Evolutionary conservation across 2,113 vertebrate species (phyloP).

Genomic region (Australoheros scitulus): DNA sequence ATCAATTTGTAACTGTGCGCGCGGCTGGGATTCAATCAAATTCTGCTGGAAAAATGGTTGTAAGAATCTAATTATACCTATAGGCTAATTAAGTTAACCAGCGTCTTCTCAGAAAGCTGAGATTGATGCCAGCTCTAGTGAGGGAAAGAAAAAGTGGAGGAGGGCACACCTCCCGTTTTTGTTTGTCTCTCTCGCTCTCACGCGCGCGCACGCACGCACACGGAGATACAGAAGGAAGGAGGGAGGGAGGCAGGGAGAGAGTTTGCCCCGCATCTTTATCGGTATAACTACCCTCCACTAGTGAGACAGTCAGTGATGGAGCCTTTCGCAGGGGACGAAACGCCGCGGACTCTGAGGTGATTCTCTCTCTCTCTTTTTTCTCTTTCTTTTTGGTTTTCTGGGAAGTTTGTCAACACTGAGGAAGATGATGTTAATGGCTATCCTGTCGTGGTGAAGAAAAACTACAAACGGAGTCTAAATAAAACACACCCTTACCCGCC

Average conservation of each 20-base stretch:
- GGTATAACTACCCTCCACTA: conserved; percentile 42
- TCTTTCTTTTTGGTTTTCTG: not conserved
- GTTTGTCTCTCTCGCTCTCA: not conserved
- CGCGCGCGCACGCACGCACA: not conserved
- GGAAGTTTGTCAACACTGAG: not conserved
- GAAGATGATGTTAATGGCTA: not conserved
- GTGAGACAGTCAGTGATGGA: conserved; percentile 41
- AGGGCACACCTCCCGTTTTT: conserved; percentile 32
- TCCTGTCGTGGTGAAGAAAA: not conserved
- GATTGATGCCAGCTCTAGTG: conserved; percentile 2
- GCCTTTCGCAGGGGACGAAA: conserved; percentile 30
- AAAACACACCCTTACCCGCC: rapidly evolving
- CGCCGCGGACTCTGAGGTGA: conserved; percentile 8
- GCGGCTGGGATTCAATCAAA: not conserved
- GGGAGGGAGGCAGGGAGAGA: conserved; percentile 15
- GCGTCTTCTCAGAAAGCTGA: conserved; percentile 28
- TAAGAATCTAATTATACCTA: conserved; percentile 43
- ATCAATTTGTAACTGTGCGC: not conserved
- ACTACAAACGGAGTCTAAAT: conserved; percentile 1
- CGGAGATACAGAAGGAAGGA: not conserved
- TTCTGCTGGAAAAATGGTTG: conserved; percentile 5
- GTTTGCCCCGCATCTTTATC: conserved; percentile 40
- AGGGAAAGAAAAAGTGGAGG: not conserved
- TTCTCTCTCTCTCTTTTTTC: not conserved
- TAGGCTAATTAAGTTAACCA: conserved; percentile 15